phyloP scores from a whole-genome alignment of 1,140 invertebrate species.

The Camponotus vicinus region DNA sequence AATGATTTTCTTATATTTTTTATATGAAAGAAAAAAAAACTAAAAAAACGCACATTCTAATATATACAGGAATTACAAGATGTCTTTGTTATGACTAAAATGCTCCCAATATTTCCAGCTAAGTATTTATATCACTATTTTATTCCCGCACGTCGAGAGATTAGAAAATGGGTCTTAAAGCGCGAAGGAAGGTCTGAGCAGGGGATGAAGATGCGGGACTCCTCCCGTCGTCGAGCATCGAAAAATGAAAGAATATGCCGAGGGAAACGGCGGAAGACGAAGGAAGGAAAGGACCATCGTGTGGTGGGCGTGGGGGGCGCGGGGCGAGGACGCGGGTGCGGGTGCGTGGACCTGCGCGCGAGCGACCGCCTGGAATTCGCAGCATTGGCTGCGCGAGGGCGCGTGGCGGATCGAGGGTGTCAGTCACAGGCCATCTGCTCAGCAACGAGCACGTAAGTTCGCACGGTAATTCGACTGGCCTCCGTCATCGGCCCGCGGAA shows the following conservation, averaged over 20 bases:
- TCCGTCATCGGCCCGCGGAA: neutral
- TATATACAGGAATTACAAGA: neutral
- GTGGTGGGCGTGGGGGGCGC: neutral
- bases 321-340: constrained; percentile 45
- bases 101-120: neutral
- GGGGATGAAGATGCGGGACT: constrained; percentile 31
- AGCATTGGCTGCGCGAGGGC: constrained; percentile 71
- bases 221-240: neutral
- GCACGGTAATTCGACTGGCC: constrained; percentile 20
- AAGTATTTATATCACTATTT: neutral
- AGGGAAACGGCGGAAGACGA: neutral
- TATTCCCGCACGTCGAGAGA: neutral
- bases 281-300: constrained; percentile 15
- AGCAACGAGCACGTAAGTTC: constrained; percentile 84
- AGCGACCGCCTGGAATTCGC: constrained; percentile 65
- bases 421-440: constrained; percentile 85
- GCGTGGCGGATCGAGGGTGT: constrained; percentile 82
- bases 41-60: neutral
- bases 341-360: constrained; percentile 69
- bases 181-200: neutral
- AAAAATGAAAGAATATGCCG: constrained; percentile 6
- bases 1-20: neutral
- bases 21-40: neutral
- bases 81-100: too few species aligned
- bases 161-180: neutral